Percentiles rank a stretch among this genome's conserved stretches.
Evolutionary conservation across 1,140 invertebrate species (phyloP).

Genomic region (Vanessa tameamea): DNA sequence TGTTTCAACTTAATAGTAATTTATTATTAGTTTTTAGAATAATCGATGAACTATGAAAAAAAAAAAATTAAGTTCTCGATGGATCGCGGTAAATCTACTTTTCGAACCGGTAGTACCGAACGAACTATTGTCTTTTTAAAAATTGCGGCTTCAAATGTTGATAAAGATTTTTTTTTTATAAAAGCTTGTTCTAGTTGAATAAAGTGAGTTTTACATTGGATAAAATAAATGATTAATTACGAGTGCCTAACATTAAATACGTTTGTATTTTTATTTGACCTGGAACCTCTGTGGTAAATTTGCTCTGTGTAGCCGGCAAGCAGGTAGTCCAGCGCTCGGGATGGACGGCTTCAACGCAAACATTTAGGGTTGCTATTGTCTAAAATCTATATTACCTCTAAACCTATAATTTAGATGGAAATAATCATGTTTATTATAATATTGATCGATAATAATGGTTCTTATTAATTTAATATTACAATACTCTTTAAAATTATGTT

Average conservation of each 20-base stretch:
- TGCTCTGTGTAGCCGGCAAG: constrained; percentile 26
- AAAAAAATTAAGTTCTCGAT: neutral
- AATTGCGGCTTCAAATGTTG: neutral
- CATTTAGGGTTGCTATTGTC: constrained; percentile 29
- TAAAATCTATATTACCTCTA: constrained; percentile 9
- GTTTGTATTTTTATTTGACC: neutral
- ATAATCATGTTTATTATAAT: neutral
- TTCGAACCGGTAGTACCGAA: neutral
- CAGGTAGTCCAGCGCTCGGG: constrained; percentile 35
- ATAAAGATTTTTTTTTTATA: neutral
- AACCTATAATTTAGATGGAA: neutral
- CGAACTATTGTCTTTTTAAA: constrained; percentile 1
- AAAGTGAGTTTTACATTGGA: neutral
- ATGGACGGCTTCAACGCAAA: constrained; percentile 29
- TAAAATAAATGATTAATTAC: no score
- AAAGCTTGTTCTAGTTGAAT: neutral
- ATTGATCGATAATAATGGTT: neutral
- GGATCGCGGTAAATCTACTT: neutral
- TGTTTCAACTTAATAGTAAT: neutral
- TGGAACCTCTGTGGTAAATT: constrained; percentile 7
- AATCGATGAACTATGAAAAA: neutral
- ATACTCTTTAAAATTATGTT: neutral
- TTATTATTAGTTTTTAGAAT: neutral
- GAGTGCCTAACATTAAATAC: no score
- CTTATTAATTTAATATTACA: neutral